These are phyloP conservation scores for Mantis religiosa DNA, from an alignment of 2,888 invertebrate genomes.

Conservation along the genomic window DNA sequence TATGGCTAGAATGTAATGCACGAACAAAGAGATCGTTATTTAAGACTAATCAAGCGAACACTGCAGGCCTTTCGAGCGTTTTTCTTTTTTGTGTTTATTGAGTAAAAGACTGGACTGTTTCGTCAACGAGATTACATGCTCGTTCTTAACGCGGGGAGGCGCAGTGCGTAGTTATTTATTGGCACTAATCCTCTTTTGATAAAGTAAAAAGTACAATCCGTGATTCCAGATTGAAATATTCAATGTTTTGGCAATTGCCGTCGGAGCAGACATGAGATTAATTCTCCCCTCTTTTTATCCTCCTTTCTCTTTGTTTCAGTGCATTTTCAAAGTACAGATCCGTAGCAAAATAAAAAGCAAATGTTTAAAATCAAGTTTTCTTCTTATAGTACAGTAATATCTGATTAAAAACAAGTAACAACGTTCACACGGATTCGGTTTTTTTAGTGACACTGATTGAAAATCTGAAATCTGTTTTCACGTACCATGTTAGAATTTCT, in stretches of 20 bases:
- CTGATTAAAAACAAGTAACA: no score
- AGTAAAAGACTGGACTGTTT: neutral
- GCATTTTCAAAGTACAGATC: neutral
- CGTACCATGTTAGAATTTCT: no score
- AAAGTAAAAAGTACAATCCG: neutral
- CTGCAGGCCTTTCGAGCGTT: neutral
- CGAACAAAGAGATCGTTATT: neutral
- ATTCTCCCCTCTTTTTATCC: neutral
- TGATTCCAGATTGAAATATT: neutral
- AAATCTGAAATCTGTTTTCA: no score
- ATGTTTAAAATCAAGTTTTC: no score
- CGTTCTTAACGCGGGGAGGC: neutral
- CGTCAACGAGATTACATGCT: neutral
- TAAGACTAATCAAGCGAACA: neutral
- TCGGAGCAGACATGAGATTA: neutral
- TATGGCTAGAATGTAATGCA: no score
- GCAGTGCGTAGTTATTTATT: neutral
- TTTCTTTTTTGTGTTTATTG: neutral
- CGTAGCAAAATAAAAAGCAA: no score
- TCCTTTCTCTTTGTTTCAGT: no score
- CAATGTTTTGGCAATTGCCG: neutral
- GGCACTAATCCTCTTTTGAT: neutral
- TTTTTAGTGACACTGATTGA: no score
- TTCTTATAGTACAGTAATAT: no score
- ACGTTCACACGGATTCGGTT: no score